Conservation (phyloP, 2,113 vertebrate genomes). For the Prionailurus viverrinus region DNA sequence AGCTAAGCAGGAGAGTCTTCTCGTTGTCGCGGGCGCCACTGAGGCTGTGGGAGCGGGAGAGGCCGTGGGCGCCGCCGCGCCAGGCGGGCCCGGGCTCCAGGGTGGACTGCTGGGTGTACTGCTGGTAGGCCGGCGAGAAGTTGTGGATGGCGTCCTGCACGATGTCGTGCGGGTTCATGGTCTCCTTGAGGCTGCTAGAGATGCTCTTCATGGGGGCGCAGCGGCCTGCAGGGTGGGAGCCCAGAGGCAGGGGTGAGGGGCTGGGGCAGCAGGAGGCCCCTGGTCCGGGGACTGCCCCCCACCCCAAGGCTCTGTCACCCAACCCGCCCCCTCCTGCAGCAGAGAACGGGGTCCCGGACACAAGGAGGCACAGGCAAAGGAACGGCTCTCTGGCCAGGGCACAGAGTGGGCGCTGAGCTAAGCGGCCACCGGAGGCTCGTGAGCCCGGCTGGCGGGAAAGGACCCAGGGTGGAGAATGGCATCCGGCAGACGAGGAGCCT, state of each 20-base stretch:
- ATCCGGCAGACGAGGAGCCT: not conserved
- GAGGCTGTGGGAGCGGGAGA: constrained; percentile 93
- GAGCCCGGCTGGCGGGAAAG: accelerated
- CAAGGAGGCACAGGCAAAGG: not conserved
- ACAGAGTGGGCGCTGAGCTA: no score
- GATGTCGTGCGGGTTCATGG: constrained; percentile 97
- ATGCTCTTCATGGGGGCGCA: constrained; percentile 99
- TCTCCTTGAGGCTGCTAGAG: constrained; percentile 98
- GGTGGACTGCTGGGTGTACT: constrained; percentile 97
- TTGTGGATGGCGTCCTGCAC: constrained; percentile 98
- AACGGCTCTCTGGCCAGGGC: not conserved
- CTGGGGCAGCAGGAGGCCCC: accelerated
- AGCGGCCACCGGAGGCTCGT: not conserved
- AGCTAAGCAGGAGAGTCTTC: constrained; percentile 97
- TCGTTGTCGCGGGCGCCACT: constrained; percentile 92
- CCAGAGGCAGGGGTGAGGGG: accelerated
- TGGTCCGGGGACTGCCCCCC: not conserved
- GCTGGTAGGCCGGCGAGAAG: constrained; percentile 98
- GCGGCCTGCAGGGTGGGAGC: constrained; percentile 88
- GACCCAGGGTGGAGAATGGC: not conserved
- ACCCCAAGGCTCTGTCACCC: not conserved
- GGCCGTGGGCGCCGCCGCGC: constrained; percentile 88
- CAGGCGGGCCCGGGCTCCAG: constrained; percentile 90
- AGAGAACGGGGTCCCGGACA: not conserved
- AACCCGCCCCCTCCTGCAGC: no score